phyloP scores from a whole-genome alignment of 1,140 invertebrate genomes.

The Acromyrmex charruanus region DNA sequence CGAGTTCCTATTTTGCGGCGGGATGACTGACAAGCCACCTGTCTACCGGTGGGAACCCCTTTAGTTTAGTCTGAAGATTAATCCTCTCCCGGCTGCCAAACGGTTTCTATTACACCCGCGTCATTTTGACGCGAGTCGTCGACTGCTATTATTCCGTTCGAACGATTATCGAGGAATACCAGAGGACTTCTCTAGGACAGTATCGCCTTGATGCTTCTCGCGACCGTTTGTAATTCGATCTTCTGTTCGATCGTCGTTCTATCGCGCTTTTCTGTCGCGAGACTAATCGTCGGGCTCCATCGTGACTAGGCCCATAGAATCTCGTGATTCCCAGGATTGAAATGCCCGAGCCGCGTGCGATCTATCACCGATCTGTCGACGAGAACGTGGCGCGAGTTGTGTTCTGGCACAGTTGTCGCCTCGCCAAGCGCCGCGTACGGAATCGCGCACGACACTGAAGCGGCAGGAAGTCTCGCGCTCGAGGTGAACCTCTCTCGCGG shows the following conservation, averaged over 20 bases:
- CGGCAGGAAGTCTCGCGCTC: constrained; percentile 80
- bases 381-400: constrained; percentile 20
- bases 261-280: neutral
- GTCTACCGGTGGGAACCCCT: constrained; percentile 16
- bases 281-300: neutral
- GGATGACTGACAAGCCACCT: constrained; percentile 47
- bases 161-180: neutral
- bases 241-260: constrained; percentile 13
- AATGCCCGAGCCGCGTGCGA: neutral
- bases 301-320: neutral
- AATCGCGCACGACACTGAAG: constrained; percentile 84
- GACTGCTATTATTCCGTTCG: constrained; percentile 10
- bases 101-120: constrained; percentile 42
- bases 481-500: constrained; percentile 79
- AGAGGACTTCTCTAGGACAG: constrained; percentile 16
- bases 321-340: neutral
- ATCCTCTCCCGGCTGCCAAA: constrained; percentile 47
- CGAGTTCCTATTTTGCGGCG: constrained; percentile 46
- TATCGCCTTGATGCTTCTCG: neutral
- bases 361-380: constrained; percentile 20
- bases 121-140: constrained; percentile 19
- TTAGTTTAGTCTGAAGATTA: constrained; percentile 66
- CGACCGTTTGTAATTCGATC: neutral
- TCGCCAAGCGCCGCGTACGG: constrained; percentile 79
- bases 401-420: constrained; percentile 39